phyloP scores from a whole-genome alignment of 2,797 vertebrate species.

The Falco rusticolus region DNA sequence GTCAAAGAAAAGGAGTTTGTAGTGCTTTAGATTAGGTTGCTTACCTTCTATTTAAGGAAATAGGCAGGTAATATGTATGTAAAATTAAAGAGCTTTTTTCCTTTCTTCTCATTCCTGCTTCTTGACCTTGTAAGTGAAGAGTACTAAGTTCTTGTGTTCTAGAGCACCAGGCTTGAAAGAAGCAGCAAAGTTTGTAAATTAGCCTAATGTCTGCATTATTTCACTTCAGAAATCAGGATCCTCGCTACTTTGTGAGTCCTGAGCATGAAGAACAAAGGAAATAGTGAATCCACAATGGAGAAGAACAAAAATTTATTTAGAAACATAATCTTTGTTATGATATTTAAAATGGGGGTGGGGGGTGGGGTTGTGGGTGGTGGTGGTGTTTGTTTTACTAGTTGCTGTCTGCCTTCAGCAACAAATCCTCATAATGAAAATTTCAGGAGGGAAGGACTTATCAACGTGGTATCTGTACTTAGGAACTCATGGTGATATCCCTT shows the following conservation, averaged over 20 bases:
- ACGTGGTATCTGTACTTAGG: not conserved
- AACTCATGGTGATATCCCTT: not conserved
- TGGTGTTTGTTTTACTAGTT: not conserved
- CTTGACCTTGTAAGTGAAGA: not conserved
- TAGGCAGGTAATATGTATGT: rapidly evolving
- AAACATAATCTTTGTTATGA: not conserved
- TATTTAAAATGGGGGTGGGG: not conserved
- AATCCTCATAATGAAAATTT: not conserved
- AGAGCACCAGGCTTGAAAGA: not conserved
- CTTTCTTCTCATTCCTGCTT: not conserved
- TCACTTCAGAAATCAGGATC: not conserved
- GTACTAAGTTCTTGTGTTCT: not conserved
- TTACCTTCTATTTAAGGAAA: not conserved
- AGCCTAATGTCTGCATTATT: not conserved
- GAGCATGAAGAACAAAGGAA: not conserved
- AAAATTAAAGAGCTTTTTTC: not conserved
- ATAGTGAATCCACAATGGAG: not conserved
- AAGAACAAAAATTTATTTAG: not conserved
- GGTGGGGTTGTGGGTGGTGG: rapidly evolving
- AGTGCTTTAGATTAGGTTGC: not conserved
- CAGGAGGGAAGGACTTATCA: not conserved
- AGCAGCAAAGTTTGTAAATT: not conserved
- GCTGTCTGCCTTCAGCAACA: not conserved
- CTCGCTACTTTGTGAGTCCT: not conserved
- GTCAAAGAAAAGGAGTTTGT: not conserved